Evolutionary conservation across 2,888 invertebrate genomes (phyloP).

Genomic region (Melitaea athalia): DNA sequence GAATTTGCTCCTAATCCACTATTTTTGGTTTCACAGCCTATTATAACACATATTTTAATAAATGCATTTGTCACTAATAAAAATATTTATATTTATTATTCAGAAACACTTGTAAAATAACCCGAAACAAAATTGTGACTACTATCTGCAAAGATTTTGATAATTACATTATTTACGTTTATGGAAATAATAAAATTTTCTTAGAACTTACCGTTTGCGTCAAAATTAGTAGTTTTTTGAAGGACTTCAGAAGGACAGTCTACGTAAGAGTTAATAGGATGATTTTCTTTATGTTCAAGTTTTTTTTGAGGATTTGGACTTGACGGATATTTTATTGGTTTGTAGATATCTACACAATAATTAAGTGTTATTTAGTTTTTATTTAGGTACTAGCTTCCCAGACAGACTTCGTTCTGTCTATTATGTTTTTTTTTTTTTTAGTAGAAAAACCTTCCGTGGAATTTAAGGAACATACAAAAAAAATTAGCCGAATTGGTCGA

Average conservation of each 20-base stretch:
- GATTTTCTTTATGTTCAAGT: constrained; percentile 30
- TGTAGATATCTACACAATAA: constrained; percentile 44
- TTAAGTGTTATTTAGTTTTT: background rate
- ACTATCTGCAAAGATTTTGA: background rate
- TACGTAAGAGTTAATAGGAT: constrained; percentile 53
- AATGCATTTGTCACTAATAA: no score
- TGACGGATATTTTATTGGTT: constrained; percentile 45
- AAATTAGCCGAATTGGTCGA: no score
- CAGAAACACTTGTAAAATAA: no score
- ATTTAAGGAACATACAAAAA: no score
- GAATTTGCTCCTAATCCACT: constrained; percentile 45
- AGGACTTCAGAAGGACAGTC: constrained; percentile 65
- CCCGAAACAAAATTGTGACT: background rate
- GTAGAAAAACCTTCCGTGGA: no score
- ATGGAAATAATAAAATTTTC: background rate
- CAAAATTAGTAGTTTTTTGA: constrained; percentile 69
- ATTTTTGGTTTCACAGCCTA: constrained; percentile 39
- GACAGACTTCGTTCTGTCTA: no score
- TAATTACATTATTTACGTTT: background rate
- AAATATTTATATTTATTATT: no score
- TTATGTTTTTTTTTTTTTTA: no score
- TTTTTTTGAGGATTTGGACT: constrained; percentile 32
- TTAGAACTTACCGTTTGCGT: constrained; percentile 51
- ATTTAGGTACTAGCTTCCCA: no score
- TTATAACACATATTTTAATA: background rate